Conservation (phyloP, 64 coral and sea anemone genomes). For the Montipora efflorescens region DNA sequence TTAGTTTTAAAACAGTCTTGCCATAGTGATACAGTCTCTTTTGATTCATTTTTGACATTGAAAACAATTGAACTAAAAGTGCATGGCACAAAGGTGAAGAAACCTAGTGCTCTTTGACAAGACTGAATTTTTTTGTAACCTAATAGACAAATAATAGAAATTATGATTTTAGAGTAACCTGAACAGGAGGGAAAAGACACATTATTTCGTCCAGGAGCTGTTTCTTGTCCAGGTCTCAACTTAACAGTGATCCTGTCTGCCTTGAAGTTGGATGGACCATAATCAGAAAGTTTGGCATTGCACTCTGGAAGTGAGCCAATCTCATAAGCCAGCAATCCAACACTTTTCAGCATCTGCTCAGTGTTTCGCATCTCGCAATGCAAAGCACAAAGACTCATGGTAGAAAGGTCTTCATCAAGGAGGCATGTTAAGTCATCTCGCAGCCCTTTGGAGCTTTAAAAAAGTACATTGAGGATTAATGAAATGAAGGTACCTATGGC, state of each 20-base stretch:
- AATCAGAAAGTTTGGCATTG: slow-evolving; percentile 23
- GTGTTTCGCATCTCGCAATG: slow-evolving; percentile 56
- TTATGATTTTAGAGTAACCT: not conserved
- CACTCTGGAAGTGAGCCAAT: slow-evolving; percentile 32
- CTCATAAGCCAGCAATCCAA: slow-evolving; percentile 32
- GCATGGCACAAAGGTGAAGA: no score
- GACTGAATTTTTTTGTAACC: no score
- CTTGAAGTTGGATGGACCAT: slow-evolving; percentile 42
- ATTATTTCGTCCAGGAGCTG: not conserved
- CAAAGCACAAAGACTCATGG: slow-evolving; percentile 29
- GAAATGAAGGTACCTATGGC: no score
- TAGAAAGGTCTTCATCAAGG: no score
- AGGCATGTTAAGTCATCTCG: slow-evolving; percentile 23
- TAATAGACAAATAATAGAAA: no score
- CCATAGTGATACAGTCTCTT: no score
- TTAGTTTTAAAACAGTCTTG: no score
- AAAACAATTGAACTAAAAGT: no score
- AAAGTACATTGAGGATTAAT: not conserved
- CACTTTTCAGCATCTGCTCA: slow-evolving; percentile 40
- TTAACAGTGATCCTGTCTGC: slow-evolving; percentile 11
- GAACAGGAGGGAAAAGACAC: slow-evolving; percentile 23
- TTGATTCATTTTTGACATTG: no score
- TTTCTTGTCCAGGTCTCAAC: not conserved
- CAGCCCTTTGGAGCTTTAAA: slow-evolving; percentile 32
- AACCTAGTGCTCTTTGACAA: no score